Conservation (phyloP, 64 coral and sea anemone genomes). For the Stichodactyla mertensii region DNA sequence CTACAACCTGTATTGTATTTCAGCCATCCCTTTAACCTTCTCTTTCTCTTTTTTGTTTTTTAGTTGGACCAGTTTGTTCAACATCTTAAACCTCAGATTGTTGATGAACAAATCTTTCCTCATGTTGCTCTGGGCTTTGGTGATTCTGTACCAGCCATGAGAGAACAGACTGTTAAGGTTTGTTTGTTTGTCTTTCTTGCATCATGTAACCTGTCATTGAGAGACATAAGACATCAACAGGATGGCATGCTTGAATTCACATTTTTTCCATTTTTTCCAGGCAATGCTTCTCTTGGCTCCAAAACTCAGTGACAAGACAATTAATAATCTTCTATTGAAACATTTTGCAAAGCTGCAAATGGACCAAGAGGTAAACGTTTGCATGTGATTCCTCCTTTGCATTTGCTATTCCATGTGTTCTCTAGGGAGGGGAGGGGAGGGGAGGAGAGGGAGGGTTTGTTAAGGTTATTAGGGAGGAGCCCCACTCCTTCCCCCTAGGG, state of each 20-base stretch:
- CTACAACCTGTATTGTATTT: neutral
- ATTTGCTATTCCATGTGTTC: too few species aligned
- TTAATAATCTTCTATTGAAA: conserved; percentile 87
- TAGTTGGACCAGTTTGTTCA: conserved; percentile 98
- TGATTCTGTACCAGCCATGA: conserved; percentile 95
- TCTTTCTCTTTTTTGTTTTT: neutral
- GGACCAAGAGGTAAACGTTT: conserved; percentile 76
- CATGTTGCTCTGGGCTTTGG: conserved; percentile 91
- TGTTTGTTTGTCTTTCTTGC: neutral
- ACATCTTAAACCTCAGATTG: conserved; percentile 79
- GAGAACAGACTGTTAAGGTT: conserved; percentile 97
- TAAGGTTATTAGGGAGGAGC: too few species aligned
- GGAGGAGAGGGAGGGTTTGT: too few species aligned
- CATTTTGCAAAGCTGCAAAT: conserved; percentile 95
- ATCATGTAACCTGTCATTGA: too few species aligned
- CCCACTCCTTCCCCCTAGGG: too few species aligned
- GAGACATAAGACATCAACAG: too few species aligned
- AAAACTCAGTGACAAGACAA: conserved; percentile 94
- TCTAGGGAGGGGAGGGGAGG: too few species aligned
- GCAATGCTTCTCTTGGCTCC: conserved; percentile 78
- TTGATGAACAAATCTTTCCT: conserved; percentile 98
- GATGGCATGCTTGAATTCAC: neutral
- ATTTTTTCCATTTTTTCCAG: neutral
- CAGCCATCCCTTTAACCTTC: neutral
- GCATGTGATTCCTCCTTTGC: too few species aligned